Base-by-base conservation (phyloP, 2,888 invertebrate genomes). In the Steromphala cineraria region DNA sequence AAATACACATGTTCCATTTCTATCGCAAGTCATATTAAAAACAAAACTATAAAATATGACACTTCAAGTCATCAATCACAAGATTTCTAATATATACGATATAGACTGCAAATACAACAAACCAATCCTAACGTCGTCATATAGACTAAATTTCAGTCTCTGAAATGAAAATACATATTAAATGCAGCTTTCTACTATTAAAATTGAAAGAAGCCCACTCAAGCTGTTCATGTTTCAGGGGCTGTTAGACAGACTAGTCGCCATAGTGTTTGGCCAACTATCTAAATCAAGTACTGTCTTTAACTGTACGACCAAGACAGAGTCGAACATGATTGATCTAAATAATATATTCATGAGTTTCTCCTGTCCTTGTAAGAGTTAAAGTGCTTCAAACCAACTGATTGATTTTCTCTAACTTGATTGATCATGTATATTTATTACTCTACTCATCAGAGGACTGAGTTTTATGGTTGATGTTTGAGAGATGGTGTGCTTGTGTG, bases 401-500 rank as follows among this genome's bases (percentile, higher is more conserved):
- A 71, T 71, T 71, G 71, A 71, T 71, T 71, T 31, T 36, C 31
- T 28, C n/a, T 36, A 71, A 15, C 36, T 19, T 40, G 36, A 71
- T 71, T 36, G 71, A 71, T 71, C 36, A 36, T 19, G 36, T 71
- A 71, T 40, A 71, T 71, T 71, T 71, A 71, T 71, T 31, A 36
- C 71, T 71, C 8, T 17, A 8, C 19, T 71, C 36, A 71, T 71
- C 71, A 71, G 36, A 31, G 40, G n/a, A 19, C 36, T 40, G 13
- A 5, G 46, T 46, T 46, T 46, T 46, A 46, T 46, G 46, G 46
- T 13, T 46, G 46, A 46, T 46, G 46, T 10, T 46, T 46, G 46
- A 13, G 46, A 46, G 46, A 46, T 46, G 46, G 4, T 4, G 10
- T 46, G 13, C 46, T 46, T 5, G 46, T 46, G 46, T 46, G 7